Conservation (phyloP, 2,888 invertebrate species). For the Amphimallon solstitiale region DNA sequence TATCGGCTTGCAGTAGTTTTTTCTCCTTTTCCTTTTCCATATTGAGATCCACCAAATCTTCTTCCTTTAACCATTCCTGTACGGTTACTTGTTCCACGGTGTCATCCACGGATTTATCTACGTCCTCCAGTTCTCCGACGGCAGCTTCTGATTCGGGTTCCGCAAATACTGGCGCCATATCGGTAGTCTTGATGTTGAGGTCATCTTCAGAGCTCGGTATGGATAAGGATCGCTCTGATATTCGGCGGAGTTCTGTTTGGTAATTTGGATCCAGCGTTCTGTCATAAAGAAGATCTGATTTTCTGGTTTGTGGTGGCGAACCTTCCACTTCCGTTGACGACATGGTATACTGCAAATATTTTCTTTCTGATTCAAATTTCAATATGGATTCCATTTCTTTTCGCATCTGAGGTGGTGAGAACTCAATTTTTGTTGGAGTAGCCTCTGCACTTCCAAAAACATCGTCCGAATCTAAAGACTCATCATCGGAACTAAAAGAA, state of each 20-base stretch:
- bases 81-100: conserved; percentile 64
- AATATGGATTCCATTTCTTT: conserved; percentile 80
- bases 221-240: conserved; percentile 79
- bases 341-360: conserved; percentile 69
- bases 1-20: conserved; percentile 57
- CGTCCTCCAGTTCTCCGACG: conserved; percentile 54
- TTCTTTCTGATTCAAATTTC: conserved; percentile 77
- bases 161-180: conserved; percentile 62
- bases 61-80: conserved; percentile 49
- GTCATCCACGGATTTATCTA: conserved; percentile 59
- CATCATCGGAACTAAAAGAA: conserved; percentile 80
- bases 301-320: conserved; percentile 78
- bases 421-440: conserved; percentile 76
- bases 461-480: conserved; percentile 80
- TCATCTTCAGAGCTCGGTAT: conserved; percentile 82
- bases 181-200: conserved; percentile 69
- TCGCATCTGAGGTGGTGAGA: conserved; percentile 79
- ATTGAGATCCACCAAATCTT: conserved; percentile 49
- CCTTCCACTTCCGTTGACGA: conserved; percentile 83
- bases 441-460: conserved; percentile 81
- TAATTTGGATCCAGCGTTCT: conserved; percentile 72
- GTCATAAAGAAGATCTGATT: conserved; percentile 69
- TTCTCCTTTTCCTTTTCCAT: conserved; percentile 58
- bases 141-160: conserved; percentile 54
- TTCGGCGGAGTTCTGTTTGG: conserved; percentile 74